Base-by-base conservation (phyloP, 1,140 invertebrate genomes). In the Pseudomyrmex pallidus region DNA sequence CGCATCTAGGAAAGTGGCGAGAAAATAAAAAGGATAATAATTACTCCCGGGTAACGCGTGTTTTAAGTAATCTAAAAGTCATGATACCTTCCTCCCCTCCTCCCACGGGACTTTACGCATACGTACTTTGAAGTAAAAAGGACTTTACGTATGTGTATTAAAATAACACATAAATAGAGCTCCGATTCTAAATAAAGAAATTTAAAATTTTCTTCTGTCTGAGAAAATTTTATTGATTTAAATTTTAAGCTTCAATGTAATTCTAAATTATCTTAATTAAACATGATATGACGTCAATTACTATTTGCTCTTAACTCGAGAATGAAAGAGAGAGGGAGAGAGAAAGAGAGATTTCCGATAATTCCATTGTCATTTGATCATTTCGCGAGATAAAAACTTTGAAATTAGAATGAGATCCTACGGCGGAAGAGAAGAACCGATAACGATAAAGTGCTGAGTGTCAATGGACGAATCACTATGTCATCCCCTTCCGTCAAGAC, bases 21-120 rank as follows among this genome's bases (percentile, higher is more conserved):
- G 54, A 74, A 82, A 74, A 61, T 67, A 83, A 86, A 83, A 86
- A 48, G 44, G 50, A 57, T 61, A 86, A 88, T 88, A 88, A 89
- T 89, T 84, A 66, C 57, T 44, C 17, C 50, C 15, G 56, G 22
- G 85, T 62, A 57, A 66, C 66, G 86, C 64, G 50, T 46, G 17
- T 85, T 76, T 88, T 89, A 89, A 88, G 88, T 88, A 88, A 82
- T 80, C 76, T 22, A 84, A 57, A 73, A 82, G 85, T 88, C 83
- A 88, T 63, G 57, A 59, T 44, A 17, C 62, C 62, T 46, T 44
- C n/a, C n/a, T 2, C 25, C 7, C 44, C 5, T 52, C 57, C 15
- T 17, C 0, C 20, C 22, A 46, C 25, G 13, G 44, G n/a, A 35
- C 35, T 35, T 13, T 76, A 56, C 7, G n/a, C n/a, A 17, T 9